Evolutionary conservation across 2,888 invertebrate genomes (phyloP).

Genomic region (Acanthococcus lagerstroemiae): DNA sequence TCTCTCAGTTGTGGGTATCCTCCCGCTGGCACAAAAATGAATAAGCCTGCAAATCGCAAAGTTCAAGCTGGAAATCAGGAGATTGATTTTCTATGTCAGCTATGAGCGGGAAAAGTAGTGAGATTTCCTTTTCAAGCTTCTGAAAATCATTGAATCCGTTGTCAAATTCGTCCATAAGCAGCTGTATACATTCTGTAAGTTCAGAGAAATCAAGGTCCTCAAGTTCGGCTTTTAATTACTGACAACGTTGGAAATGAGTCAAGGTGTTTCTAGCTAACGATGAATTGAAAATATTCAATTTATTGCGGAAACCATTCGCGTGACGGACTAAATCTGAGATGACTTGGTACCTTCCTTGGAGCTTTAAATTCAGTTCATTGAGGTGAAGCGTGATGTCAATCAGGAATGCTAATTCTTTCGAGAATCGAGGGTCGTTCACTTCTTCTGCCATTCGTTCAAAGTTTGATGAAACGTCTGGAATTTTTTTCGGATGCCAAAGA

Average conservation of each 20-base stretch:
- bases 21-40: no score
- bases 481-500: conserved; percentile 32
- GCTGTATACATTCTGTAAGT: conserved; percentile 13
- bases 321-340: conserved; percentile 16
- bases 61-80: no score
- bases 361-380: conserved; percentile 17
- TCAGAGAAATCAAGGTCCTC: conserved; percentile 17
- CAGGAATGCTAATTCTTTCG: conserved; percentile 17
- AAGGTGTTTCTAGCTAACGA: conserved; percentile 8
- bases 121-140: conserved; percentile 15
- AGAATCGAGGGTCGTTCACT: conserved; percentile 7
- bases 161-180: conserved; percentile 17
- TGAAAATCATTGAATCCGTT: conserved; percentile 18
- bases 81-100: no score
- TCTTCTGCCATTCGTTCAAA: conserved; percentile 14
- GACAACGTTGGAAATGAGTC: conserved; percentile 16
- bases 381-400: conserved; percentile 6
- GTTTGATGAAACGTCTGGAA: conserved; percentile 30
- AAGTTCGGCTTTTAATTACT: conserved; percentile 5
- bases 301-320: conserved; percentile 15
- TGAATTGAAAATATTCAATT: conserved; percentile 17
- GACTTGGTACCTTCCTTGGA: conserved; percentile 19
- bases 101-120: conserved; percentile 2
- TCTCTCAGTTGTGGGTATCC: no score
- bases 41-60: no score